These are phyloP conservation scores for Pomatostomus ruficeps DNA, from an alignment of 2,113 vertebrate species.

Conservation along the genomic window DNA sequence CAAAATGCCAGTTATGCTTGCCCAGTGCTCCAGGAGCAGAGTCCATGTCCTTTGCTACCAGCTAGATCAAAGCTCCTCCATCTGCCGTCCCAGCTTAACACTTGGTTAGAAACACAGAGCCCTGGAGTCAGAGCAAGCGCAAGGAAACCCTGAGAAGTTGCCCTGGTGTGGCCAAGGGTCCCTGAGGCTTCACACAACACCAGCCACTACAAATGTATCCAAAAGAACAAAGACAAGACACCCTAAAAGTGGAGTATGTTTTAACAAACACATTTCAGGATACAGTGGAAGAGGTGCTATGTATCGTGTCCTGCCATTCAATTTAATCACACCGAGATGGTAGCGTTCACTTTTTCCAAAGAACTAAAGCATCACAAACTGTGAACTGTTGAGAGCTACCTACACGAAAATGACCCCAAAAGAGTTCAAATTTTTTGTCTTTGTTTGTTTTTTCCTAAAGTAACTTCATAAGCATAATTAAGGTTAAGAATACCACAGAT, in stretches of 20 bases:
- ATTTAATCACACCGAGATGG: background rate
- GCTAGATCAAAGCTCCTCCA: background rate
- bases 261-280: background rate
- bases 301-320: background rate
- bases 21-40: background rate
- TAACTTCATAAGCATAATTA: background rate
- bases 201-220: background rate
- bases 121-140: accelerated
- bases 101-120: background rate
- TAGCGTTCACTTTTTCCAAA: background rate
- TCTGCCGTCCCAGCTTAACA: background rate
- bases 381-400: background rate
- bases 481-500: background rate
- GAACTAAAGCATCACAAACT: background rate
- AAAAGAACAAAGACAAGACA: background rate
- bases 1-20: background rate
- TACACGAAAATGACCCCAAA: background rate
- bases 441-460: background rate
- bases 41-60: background rate
- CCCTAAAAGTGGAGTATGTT: background rate
- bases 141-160: background rate
- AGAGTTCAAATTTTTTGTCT: accelerated
- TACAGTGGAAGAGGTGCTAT: background rate
- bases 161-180: background rate
- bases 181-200: background rate